Conservation (phyloP, 2,797 vertebrate genomes). For the Lacerta viridis region DNA sequence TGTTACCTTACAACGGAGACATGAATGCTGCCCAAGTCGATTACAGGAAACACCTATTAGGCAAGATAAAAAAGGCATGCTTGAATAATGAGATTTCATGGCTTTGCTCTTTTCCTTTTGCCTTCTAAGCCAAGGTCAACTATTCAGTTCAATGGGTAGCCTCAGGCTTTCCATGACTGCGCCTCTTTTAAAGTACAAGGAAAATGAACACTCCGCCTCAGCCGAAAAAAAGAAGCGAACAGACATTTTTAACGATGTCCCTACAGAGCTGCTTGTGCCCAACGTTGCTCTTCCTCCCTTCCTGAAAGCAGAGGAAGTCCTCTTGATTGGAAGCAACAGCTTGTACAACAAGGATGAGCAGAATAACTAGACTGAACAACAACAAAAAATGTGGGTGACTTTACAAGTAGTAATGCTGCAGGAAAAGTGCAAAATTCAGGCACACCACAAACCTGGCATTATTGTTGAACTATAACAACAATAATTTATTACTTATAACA, state of each 20-base stretch:
- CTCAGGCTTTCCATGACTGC: constrained; percentile 11
- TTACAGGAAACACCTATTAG: constrained; percentile 94
- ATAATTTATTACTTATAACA: no score
- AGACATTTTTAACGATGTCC: constrained; percentile 16
- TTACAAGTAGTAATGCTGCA: background rate
- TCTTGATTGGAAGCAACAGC: background rate
- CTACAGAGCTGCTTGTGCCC: background rate
- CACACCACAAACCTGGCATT: background rate
- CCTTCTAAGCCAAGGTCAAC: constrained; percentile 34
- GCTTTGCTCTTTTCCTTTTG: constrained; percentile 27
- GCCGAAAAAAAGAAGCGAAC: background rate
- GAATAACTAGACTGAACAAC: background rate
- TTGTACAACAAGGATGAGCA: background rate
- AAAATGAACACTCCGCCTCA: constrained; percentile 11
- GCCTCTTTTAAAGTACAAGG: constrained; percentile 15
- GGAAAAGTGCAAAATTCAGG: background rate
- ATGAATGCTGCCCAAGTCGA: constrained; percentile 95
- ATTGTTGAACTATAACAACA: background rate
- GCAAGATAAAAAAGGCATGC: constrained; percentile 46
- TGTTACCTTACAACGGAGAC: constrained; percentile 96
- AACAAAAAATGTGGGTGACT: background rate
- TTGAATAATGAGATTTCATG: constrained; percentile 36
- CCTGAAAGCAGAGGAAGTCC: background rate
- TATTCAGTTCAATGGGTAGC: constrained; percentile 28
- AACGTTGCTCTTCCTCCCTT: background rate